Evolutionary conservation across 35 echinoderm and acorn worm species (phyloP).

Genomic region (Apostichopus japonicus): DNA sequence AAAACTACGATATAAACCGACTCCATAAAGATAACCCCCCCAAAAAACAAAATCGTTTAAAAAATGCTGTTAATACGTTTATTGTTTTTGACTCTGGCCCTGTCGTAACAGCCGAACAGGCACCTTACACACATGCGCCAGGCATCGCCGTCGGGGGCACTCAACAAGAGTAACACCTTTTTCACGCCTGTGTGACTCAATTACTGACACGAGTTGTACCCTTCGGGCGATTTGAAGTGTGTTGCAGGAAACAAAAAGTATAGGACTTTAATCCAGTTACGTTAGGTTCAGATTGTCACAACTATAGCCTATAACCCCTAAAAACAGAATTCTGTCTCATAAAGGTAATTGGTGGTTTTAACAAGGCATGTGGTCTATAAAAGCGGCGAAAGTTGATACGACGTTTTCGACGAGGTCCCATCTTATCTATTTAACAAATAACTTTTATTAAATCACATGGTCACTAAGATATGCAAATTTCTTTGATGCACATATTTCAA

Average conservation of each 20-base stretch:
- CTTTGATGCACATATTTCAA: conserved; percentile 42
- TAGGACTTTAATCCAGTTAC: conserved; percentile 45
- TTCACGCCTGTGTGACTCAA: conserved; percentile 60
- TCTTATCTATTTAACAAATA: conserved; percentile 20
- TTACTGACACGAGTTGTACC: conserved; percentile 40
- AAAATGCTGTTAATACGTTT: not conserved
- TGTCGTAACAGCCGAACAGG: conserved; percentile 41
- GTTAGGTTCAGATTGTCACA: conserved; percentile 18
- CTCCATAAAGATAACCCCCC: not conserved
- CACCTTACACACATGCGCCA: conserved; percentile 48
- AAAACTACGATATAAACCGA: not conserved
- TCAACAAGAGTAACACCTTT: conserved; percentile 58
- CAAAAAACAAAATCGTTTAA: not conserved
- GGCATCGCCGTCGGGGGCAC: conserved; percentile 42
- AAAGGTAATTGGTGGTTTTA: conserved; percentile 45
- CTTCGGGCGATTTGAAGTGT: conserved; percentile 41
- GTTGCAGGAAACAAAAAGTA: conserved; percentile 58
- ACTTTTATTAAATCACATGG: conserved; percentile 44
- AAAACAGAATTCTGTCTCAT: not conserved
- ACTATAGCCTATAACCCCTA: not conserved
- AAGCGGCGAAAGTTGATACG: conserved; percentile 30
- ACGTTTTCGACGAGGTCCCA: not conserved
- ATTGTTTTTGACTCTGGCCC: conserved; percentile 56
- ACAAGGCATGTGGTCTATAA: conserved; percentile 23
- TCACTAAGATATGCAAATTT: conserved; percentile 41